Evolutionary conservation across 2,797 vertebrate genomes (phyloP).

Genomic region (Heteromormyrus szaboi): DNA sequence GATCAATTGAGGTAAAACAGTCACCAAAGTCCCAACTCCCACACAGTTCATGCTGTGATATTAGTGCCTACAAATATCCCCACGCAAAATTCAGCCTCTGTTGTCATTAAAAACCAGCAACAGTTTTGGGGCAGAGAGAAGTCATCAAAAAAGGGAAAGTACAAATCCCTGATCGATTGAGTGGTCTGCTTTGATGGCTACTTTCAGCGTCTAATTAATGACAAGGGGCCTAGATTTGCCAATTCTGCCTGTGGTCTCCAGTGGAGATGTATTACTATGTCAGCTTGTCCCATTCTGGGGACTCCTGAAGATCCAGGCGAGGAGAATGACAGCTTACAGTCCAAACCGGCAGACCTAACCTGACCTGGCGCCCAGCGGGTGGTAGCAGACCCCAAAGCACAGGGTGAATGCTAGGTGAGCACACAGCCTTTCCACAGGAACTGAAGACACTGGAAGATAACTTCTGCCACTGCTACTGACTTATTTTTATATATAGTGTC

Average conservation of each 20-base stretch:
- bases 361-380: conserved; percentile 1
- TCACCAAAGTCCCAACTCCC: conserved; percentile 17
- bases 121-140: not conserved
- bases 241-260: not conserved
- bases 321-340: not conserved
- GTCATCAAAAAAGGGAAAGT: not conserved
- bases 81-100: not conserved
- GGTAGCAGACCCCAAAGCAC: conserved; percentile 31
- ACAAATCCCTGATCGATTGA: not conserved
- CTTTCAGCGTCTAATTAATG: not conserved
- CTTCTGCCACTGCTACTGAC: not conserved
- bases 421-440: not conserved
- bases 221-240: not conserved
- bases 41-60: conserved; percentile 24
- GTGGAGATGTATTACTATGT: not conserved
- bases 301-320: conserved; percentile 6
- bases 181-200: conserved; percentile 3
- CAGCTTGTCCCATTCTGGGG: not conserved
- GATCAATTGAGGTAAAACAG: conserved; percentile 2
- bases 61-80: not conserved
- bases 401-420: conserved; percentile 24
- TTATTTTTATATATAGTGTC: not conserved
- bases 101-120: not conserved
- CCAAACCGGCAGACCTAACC: not conserved
- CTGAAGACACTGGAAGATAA: not conserved